Conservation (phyloP, 53 echinoderm and acorn worm genomes). For the Luidia sarsii region DNA sequence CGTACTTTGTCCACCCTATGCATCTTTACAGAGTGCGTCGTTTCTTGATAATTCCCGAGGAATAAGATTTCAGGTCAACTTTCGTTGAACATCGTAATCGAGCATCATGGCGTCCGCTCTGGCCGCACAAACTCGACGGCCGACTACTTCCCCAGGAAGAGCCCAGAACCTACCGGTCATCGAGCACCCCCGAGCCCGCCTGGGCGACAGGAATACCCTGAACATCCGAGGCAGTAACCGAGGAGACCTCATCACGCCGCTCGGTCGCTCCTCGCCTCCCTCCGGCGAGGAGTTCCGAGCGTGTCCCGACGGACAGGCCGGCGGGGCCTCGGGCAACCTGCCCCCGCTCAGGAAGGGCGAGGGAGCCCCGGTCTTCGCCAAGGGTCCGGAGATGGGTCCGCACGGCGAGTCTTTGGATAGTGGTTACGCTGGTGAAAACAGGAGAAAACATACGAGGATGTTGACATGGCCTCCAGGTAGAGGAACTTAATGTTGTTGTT, state of each 20-base stretch:
- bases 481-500: too few relatives aligned
- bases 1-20: too few relatives aligned
- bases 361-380: background rate
- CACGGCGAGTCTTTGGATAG: conserved; percentile 33
- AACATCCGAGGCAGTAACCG: conserved; percentile 78
- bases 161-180: conserved; percentile 81
- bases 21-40: too few relatives aligned
- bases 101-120: conserved; percentile 69
- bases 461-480: conserved; percentile 95
- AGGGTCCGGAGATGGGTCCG: conserved; percentile 10
- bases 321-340: conserved; percentile 55
- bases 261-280: conserved; percentile 50
- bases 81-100: background rate
- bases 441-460: conserved; percentile 73
- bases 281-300: conserved; percentile 28
- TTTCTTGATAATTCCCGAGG: too few relatives aligned
- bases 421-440: background rate
- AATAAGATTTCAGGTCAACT: too few relatives aligned
- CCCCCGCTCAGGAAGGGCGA: conserved; percentile 63
- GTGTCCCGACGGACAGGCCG: conserved; percentile 16
- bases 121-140: conserved; percentile 58
- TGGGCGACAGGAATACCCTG: conserved; percentile 72
- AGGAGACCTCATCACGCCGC: conserved; percentile 53
- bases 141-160: conserved; percentile 59
- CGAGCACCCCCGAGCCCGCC: conserved; percentile 81